Evolutionary conservation across 2,888 invertebrate genomes (phyloP), one percentile per base, ranked within the genome.

Genomic region (Sylvicola cinctus): DNA sequence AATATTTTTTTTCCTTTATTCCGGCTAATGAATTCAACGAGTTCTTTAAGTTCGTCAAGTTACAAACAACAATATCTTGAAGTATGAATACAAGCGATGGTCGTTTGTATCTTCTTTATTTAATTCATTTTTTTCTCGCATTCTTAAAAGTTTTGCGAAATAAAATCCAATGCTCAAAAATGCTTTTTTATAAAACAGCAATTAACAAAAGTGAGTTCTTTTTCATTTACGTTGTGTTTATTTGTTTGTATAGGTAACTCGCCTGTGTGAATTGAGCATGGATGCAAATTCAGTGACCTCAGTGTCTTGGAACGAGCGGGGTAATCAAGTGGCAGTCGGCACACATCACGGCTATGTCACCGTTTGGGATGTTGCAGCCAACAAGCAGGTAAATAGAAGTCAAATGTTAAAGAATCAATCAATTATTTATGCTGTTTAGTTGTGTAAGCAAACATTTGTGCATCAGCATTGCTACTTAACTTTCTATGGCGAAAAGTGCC

Each of bases 231-330:
- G 13, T 23, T 32, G 8, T 12, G n/a, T 32, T n/a, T 20, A 6
- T 32, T n/a, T 31, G 31, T 31, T 31, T 31, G 11, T 23, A 11
- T 46, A 72, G 70, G 90, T 95, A 42, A 91, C 91, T 16, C 69
- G 93, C 49, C 62, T 98, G 26, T 98, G 98, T 62, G 96, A 98
- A 61, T 65, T 98, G 38, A 81, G 85, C 6, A 71, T 76, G 27
- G 91, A 93, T 54, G 80, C 80, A 20, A 96, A 96, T 55, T 80
- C 85, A 6, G 95, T 98, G 25, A 96, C 96, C 4, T 95, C 96
- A 2, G 96, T 98, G 15, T 88, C 95, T 32, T 98, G 98, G 98
- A 88, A 91, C 51, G 96, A 96, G 52, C 69, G 95, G 43, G 96
- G 96, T 11, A 87, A 91, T 53, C 65, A 84, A 30, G 88, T 99